Evolutionary conservation across 2,888 invertebrate species (phyloP).

Genomic region (Ectemnius lituratus): DNA sequence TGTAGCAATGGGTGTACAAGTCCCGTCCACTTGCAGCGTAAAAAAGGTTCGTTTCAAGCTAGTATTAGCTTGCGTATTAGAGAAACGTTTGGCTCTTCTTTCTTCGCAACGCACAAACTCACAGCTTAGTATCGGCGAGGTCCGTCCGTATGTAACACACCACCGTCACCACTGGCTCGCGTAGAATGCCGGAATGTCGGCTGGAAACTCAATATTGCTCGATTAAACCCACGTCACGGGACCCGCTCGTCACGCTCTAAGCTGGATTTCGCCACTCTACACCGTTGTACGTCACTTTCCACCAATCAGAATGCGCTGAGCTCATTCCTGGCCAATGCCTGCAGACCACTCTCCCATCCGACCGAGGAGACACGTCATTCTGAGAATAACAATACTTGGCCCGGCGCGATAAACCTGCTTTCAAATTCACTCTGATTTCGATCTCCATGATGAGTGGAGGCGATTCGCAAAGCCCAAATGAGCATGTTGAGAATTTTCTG

Average conservation of each 20-base stretch:
- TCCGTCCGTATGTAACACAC: no score
- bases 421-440: no score
- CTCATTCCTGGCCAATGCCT: constrained; percentile 57
- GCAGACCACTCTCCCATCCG: constrained; percentile 8
- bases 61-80: neutral
- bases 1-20: constrained; percentile 54
- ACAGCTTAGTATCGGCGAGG: neutral
- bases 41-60: neutral
- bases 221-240: constrained; percentile 59
- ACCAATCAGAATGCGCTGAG: constrained; percentile 56
- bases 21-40: constrained; percentile 58
- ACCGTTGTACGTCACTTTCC: constrained; percentile 45
- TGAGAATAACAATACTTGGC: neutral
- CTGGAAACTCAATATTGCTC: constrained; percentile 42
- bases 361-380: constrained; percentile 40
- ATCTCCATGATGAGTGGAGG: no score
- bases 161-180: constrained; percentile 19
- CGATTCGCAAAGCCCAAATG: no score
- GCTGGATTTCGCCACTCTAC: constrained; percentile 6
- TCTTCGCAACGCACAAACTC: neutral
- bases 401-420: no score
- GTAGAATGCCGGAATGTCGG: constrained; percentile 49
- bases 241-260: constrained; percentile 17
- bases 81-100: neutral
- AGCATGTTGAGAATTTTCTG: no score